These are phyloP conservation scores for Dromococcyx pavoninus DNA, from an alignment of 2,797 vertebrate species.

Conservation along the genomic window DNA sequence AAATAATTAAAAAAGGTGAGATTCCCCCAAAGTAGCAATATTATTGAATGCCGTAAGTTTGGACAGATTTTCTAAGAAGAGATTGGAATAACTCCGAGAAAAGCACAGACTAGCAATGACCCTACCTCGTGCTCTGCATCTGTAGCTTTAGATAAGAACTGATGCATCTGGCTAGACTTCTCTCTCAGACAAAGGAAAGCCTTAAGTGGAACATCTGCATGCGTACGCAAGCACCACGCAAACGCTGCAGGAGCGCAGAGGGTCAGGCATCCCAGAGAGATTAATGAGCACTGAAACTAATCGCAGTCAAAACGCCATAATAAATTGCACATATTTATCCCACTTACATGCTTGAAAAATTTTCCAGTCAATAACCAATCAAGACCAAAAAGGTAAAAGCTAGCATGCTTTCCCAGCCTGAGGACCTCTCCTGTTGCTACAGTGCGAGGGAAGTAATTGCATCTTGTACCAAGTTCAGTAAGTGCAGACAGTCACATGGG, in stretches of 20 bases:
- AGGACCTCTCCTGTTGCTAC: not conserved
- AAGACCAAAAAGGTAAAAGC: not conserved
- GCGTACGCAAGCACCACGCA: not conserved
- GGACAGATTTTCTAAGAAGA: not conserved
- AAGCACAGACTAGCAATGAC: not conserved
- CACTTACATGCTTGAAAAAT: not conserved
- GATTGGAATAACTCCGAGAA: not conserved
- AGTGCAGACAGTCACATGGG: not conserved
- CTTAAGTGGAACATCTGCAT: slow-evolving; percentile 44
- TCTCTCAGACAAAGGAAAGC: not conserved
- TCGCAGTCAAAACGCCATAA: slow-evolving; percentile 6
- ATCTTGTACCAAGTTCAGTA: not conserved
- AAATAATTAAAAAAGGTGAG: not conserved
- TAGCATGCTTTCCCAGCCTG: not conserved
- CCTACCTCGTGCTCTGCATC: not conserved
- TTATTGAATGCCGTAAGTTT: not conserved
- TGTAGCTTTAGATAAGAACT: not conserved
- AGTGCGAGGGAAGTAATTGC: not conserved
- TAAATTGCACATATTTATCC: slow-evolving; percentile 36
- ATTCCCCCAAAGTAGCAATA: not conserved
- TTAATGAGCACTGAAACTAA: slow-evolving; percentile 3
- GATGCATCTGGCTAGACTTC: not conserved
- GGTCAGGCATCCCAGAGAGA: not conserved
- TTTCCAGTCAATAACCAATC: slow-evolving; percentile 8
- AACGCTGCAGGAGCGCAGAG: not conserved